These are phyloP conservation scores for Stratiolaelaps scimitus DNA, from an alignment of 1,140 invertebrate genomes.

Conservation along the genomic window DNA sequence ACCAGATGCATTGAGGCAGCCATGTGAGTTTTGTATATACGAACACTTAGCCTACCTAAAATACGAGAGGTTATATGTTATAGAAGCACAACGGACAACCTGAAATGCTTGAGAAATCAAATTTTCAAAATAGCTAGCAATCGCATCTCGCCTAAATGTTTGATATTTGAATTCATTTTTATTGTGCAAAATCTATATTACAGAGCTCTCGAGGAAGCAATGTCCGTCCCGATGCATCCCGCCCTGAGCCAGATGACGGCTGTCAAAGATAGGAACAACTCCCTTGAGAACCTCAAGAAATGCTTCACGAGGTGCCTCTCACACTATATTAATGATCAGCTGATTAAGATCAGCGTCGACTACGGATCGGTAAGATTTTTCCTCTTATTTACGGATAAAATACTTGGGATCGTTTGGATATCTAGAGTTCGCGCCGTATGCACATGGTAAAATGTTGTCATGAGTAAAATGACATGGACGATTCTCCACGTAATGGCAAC, in stretches of 20 bases:
- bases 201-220: conserved; percentile 58
- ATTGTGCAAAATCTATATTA: background rate
- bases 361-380: conserved; percentile 13
- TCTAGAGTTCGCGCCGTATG: no score
- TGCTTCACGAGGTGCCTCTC: conserved; percentile 69
- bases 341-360: conserved; percentile 29
- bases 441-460: no score
- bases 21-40: conserved; percentile 36
- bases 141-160: no score
- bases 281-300: conserved; percentile 66
- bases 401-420: no score
- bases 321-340: conserved; percentile 67
- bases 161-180: background rate
- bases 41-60: no score
- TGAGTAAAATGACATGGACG: no score
- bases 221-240: conserved; percentile 52
- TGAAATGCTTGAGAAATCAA: no score
- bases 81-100: no score
- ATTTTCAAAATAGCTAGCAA: no score
- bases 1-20: conserved; percentile 64
- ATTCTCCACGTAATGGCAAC: no score
- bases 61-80: no score
- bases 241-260: conserved; percentile 56
- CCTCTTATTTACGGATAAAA: no score
- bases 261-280: conserved; percentile 72